Evolutionary conservation across 2,113 vertebrate species (phyloP).

Genomic region (Vulpes vulpes): DNA sequence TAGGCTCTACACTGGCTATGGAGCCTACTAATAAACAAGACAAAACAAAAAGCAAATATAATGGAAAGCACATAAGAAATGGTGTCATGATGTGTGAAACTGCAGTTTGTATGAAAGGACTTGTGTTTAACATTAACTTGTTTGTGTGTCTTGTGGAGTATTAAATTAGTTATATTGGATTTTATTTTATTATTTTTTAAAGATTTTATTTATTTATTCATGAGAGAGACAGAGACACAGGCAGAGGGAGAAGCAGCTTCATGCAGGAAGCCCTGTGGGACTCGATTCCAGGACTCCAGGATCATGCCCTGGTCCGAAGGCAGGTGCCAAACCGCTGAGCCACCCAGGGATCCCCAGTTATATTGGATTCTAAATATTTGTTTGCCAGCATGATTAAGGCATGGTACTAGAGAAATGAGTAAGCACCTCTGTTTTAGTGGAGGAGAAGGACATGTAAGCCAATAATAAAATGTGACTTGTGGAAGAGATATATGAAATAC

Average conservation of each 20-base stretch:
- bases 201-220: too few relatives aligned
- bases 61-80: background rate
- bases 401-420: background rate
- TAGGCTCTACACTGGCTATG: background rate
- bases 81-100: background rate
- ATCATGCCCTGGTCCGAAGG: too few relatives aligned
- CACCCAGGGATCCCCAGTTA: background rate
- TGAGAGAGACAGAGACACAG: too few relatives aligned
- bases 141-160: background rate
- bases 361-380: slow-evolving; percentile 2
- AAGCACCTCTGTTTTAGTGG: background rate
- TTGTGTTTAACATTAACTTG: background rate
- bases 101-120: background rate
- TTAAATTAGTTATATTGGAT: slow-evolving; percentile 8
- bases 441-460: background rate
- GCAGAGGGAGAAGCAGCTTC: too few relatives aligned
- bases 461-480: background rate
- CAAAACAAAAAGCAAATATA: background rate
- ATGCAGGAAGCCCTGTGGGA: too few relatives aligned
- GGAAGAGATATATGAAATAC: background rate
- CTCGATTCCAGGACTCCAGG: too few relatives aligned
- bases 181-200: background rate
- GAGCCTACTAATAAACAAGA: background rate
- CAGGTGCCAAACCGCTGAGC: too few relatives aligned
- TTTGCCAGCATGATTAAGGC: background rate